These are phyloP conservation scores for Dinoponera quadriceps DNA, from an alignment of 1,140 invertebrate genomes.

Conservation along the genomic window DNA sequence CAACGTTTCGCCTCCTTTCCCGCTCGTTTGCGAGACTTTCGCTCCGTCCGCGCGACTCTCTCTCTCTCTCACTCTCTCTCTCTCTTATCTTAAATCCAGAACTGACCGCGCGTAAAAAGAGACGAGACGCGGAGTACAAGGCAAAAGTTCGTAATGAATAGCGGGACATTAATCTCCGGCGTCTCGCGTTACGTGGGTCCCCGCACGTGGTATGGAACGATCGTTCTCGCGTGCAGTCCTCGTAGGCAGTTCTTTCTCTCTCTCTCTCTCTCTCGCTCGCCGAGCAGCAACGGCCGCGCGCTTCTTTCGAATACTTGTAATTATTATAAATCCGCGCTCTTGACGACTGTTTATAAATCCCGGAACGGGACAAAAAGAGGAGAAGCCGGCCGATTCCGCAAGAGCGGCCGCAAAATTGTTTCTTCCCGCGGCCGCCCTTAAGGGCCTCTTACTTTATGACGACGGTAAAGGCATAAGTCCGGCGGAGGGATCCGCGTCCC, in stretches of 20 bases:
- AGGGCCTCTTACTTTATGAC: conserved; percentile 52
- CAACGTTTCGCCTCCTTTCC: background rate
- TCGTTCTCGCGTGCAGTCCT: background rate
- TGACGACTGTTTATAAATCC: conserved; percentile 58
- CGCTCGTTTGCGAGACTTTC: background rate
- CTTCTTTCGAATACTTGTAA: conserved; percentile 59
- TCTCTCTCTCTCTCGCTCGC: conserved; percentile 7
- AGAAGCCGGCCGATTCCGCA: conserved; percentile 28
- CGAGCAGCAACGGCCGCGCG: conserved; percentile 5
- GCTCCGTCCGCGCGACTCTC: background rate
- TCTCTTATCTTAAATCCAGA: background rate
- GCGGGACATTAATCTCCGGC: conserved; percentile 74
- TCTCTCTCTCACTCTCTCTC: background rate
- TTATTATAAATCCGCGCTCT: conserved; percentile 70
- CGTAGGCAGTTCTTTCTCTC: background rate
- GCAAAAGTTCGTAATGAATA: conserved; percentile 75
- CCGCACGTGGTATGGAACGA: conserved; percentile 60
- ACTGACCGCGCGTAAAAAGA: conserved; percentile 25
- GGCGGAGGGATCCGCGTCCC: conserved; percentile 24
- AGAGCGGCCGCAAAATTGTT: conserved; percentile 56
- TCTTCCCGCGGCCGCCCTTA: conserved; percentile 48
- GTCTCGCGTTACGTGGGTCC: conserved; percentile 65
- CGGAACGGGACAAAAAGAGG: background rate
- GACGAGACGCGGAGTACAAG: conserved; percentile 55
- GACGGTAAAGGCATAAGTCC: conserved; percentile 33